These are phyloP conservation scores for Cyanistes caeruleus DNA, from an alignment of 2,113 vertebrate genomes.

Conservation along the genomic window DNA sequence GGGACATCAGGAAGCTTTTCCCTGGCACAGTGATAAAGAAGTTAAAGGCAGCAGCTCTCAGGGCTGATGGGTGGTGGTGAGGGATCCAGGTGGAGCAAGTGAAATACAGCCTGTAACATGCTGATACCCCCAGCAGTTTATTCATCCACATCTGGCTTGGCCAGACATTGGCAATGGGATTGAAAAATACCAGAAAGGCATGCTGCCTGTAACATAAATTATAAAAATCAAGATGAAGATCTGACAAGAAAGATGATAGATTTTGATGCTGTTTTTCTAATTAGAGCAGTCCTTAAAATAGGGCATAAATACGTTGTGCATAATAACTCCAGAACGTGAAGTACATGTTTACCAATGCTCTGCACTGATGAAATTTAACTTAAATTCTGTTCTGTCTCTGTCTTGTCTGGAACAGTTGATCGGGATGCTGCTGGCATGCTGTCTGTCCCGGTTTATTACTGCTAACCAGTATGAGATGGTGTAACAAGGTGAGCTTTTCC, in stretches of 20 bases:
- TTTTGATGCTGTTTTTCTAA: neutral
- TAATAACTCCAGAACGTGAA: neutral
- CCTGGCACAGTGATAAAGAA: neutral
- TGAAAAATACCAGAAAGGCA: neutral
- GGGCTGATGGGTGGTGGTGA: neutral
- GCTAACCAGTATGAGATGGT: conserved; percentile 99
- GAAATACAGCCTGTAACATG: neutral
- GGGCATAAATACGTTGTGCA: neutral
- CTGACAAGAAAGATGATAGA: neutral
- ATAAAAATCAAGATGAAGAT: neutral
- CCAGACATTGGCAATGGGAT: accelerated
- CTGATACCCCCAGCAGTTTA: neutral
- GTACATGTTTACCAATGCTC: neutral
- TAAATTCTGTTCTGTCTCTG: neutral
- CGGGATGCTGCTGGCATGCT: conserved; percentile 97
- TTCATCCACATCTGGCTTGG: neutral
- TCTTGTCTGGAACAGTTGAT: conserved; percentile 83
- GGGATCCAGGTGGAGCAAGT: neutral
- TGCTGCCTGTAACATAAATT: neutral
- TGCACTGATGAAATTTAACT: neutral
- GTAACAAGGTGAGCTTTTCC: conserved; percentile 85
- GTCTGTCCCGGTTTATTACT: conserved; percentile 98
- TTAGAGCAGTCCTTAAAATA: neutral
- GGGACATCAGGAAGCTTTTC: neutral
- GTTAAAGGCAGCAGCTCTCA: neutral